phyloP scores from a whole-genome alignment of 1,140 invertebrate species.

The Choristoneura fumiferana region DNA sequence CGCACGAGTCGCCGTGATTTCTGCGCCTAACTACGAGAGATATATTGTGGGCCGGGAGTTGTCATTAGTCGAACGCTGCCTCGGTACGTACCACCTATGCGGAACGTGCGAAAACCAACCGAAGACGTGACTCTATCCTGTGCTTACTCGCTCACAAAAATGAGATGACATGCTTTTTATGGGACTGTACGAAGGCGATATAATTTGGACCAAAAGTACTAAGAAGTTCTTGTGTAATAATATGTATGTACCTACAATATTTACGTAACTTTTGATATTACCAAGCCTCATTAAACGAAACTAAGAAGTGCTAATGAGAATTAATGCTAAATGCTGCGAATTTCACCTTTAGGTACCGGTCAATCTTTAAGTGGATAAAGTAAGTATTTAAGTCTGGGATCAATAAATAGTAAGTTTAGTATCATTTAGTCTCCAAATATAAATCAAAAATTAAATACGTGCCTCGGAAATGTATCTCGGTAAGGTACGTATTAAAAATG shows the following conservation, averaged over 20 bases:
- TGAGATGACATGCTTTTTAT: background rate
- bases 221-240: constrained; percentile 53
- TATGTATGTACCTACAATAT: too few relatives aligned
- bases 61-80: constrained; percentile 58
- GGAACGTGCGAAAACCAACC: background rate
- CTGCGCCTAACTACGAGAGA: constrained; percentile 69
- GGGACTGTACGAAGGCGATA: background rate
- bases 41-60: constrained; percentile 58
- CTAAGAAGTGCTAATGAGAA: too few relatives aligned
- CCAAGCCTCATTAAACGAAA: constrained; percentile 52
- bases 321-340: too few relatives aligned
- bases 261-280: constrained; percentile 61
- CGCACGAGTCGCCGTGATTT: constrained; percentile 68
- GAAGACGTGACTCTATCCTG: constrained; percentile 1
- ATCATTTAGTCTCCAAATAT: too few relatives aligned
- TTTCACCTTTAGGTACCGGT: too few relatives aligned
- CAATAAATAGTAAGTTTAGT: too few relatives aligned
- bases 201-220: constrained; percentile 28
- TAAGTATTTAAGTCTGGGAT: too few relatives aligned
- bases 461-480: too few relatives aligned
- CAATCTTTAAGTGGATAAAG: too few relatives aligned
- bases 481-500: too few relatives aligned
- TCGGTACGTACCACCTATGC: constrained; percentile 7
- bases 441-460: too few relatives aligned
- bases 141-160: background rate